A percentile compares a stretch with the other conserved stretches of the same genome.
Conservation (phyloP, 2,113 vertebrate genomes). For the Monopterus albus region DNA sequence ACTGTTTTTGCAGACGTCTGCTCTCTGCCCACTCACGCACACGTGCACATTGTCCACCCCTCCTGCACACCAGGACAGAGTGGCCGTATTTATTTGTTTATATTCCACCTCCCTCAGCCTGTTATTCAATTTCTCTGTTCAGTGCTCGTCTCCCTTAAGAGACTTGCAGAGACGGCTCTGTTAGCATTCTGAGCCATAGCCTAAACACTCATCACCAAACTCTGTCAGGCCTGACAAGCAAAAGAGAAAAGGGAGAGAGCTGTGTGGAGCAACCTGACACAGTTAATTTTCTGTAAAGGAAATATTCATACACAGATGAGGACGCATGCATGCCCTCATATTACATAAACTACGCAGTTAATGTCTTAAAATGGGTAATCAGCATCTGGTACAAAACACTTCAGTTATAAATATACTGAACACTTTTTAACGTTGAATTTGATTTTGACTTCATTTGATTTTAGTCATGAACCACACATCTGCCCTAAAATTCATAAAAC, state of each 20-base stretch:
- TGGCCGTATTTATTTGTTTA: constrained; percentile 54
- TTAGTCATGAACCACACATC: too few species aligned
- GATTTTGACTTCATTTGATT: too few species aligned
- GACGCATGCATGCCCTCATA: too few species aligned
- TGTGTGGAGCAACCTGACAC: too few species aligned
- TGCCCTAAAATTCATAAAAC: too few species aligned
- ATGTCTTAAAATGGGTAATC: too few species aligned
- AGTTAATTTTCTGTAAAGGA: too few species aligned
- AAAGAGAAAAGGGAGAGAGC: neutral
- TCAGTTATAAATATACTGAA: too few species aligned
- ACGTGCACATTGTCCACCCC: neutral
- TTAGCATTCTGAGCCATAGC: constrained; percentile 42
- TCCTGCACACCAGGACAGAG: constrained; percentile 13
- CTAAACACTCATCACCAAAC: constrained; percentile 24
- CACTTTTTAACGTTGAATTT: too few species aligned
- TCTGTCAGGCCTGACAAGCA: constrained; percentile 25
- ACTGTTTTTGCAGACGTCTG: constrained; percentile 12
- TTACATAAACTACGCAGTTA: too few species aligned
- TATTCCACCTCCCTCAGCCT: constrained; percentile 9
- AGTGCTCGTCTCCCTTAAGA: constrained; percentile 15
- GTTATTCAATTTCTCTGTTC: constrained; percentile 39
- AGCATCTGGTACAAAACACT: too few species aligned
- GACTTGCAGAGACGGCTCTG: constrained; percentile 13
- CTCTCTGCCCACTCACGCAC: neutral
- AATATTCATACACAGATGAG: too few species aligned